Evolutionary conservation across 2,113 vertebrate genomes (phyloP), one percentile per base, ranked within the genome.

Genomic region (Microcebus ravelobensis): DNA sequence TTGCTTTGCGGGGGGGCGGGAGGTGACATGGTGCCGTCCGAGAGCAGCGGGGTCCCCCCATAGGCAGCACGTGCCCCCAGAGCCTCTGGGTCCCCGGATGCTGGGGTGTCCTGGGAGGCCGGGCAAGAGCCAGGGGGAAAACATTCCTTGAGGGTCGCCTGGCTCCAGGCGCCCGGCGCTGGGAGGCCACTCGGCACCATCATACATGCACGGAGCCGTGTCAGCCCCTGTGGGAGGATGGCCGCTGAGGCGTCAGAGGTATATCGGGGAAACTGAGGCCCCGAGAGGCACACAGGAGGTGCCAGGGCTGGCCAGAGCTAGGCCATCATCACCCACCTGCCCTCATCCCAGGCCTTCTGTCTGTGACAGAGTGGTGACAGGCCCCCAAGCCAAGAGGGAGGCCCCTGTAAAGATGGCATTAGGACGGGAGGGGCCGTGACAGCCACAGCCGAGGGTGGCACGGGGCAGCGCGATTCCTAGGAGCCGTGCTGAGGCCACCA

Each of bases 111-210:
- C 80, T 5, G 0, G 0, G 67, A 67, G 48, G 15, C 34, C 29
- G 36, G 57, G 36, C 65, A 29, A 42, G 65, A 82, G 2, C 70
- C 14, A 17, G 70, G 42, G 36, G 23, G 15, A n/a, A 29, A 50
- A 36, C 7, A 4, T 20, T 20, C 4, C 9, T 5, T 7, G 29
- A n/a, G n/a, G 91, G 31, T 50, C 74, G 0, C 39, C 0, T 0
- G 8, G 15, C 17, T 6, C 34, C 21, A 2, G 34, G 25, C 2
- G 18, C 76, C 71, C 45, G 34, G n/a, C 25, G 2, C 17, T 6
- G 31, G 21, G 11, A 55, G 11, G 36, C 25, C 3, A 14, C 11
- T 36, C 14, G 18, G 73, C 1, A 12, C 12, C 10, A 12, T 29
- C 25, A 11, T 63, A 29, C 25, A 63, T 5, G 12, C 6, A 0